These are phyloP conservation scores for Gallinago undulata DNA, from an alignment of 2,113 vertebrate species.

Conservation along the genomic window DNA sequence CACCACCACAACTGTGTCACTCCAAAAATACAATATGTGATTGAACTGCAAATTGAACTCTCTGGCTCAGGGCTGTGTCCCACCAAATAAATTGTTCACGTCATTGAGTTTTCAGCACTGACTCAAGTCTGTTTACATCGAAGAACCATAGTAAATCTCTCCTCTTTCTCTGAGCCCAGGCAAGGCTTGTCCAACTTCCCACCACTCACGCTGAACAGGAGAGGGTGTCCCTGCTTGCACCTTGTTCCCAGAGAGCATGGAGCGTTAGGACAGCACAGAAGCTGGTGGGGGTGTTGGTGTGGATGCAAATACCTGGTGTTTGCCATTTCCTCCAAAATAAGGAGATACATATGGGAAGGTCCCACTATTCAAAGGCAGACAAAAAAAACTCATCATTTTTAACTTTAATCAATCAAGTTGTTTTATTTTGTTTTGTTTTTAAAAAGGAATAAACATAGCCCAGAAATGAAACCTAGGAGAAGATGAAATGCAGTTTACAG, in stretches of 20 bases:
- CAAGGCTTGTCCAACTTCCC: not conserved
- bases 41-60: not conserved
- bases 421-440: not conserved
- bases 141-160: not conserved
- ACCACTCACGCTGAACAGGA: accelerated
- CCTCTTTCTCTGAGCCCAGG: not conserved
- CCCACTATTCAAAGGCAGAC: not conserved
- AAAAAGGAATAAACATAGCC: not conserved
- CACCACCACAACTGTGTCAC: not conserved
- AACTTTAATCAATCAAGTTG: not conserved
- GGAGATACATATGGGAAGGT: not conserved
- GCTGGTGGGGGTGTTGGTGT: accelerated
- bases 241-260: not conserved
- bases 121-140: no score
- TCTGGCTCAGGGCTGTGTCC: not conserved
- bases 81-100: not conserved
- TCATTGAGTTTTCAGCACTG: not conserved
- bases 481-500: not conserved
- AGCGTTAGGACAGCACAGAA: not conserved
- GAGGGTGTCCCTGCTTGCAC: not conserved
- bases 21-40: not conserved
- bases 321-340: not conserved
- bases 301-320: not conserved
- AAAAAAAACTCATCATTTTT: not conserved
- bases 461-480: not conserved